Evolutionary conservation across 2,113 vertebrate genomes (phyloP).

Genomic region (Dendropsophus ebraccatus): DNA sequence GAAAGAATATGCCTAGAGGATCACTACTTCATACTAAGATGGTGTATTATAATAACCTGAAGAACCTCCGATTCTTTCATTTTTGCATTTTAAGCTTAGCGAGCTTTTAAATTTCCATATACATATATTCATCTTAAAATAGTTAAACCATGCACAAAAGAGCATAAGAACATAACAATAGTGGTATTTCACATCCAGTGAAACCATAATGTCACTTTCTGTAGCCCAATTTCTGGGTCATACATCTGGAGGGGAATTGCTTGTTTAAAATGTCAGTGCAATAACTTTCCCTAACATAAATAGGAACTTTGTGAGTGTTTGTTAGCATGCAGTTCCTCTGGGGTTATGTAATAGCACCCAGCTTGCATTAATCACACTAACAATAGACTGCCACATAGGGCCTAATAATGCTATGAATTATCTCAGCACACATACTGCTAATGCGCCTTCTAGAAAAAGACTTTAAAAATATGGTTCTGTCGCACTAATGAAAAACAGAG

Average conservation of each 20-base stretch:
- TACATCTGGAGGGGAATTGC: slow-evolving; percentile 62
- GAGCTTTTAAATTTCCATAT: too few relatives aligned
- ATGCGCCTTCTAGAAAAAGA: not conserved
- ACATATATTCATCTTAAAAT: not conserved
- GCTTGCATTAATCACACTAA: slow-evolving; percentile 39
- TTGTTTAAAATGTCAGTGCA: slow-evolving; percentile 65
- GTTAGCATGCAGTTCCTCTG: slow-evolving; percentile 50
- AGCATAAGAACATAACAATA: not conserved
- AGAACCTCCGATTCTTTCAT: too few relatives aligned
- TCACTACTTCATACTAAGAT: too few relatives aligned
- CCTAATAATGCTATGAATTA: slow-evolving; percentile 34
- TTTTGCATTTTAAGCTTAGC: too few relatives aligned
- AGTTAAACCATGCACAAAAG: not conserved
- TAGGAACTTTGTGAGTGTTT: slow-evolving; percentile 60
- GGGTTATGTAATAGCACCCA: slow-evolving; percentile 42
- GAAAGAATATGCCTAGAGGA: too few relatives aligned
- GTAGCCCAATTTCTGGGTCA: slow-evolving; percentile 60
- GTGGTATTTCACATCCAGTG: not conserved
- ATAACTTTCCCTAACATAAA: slow-evolving; percentile 60
- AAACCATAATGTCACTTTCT: slow-evolving; percentile 41
- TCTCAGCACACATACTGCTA: slow-evolving; percentile 13
- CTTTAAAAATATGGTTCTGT: slow-evolving; percentile 6
- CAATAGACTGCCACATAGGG: not conserved
- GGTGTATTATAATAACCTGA: too few relatives aligned
- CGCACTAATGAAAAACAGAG: not conserved